Evolutionary conservation across 2,888 invertebrate species (phyloP).

Genomic region (Hirtodrosophila alboralis): DNA sequence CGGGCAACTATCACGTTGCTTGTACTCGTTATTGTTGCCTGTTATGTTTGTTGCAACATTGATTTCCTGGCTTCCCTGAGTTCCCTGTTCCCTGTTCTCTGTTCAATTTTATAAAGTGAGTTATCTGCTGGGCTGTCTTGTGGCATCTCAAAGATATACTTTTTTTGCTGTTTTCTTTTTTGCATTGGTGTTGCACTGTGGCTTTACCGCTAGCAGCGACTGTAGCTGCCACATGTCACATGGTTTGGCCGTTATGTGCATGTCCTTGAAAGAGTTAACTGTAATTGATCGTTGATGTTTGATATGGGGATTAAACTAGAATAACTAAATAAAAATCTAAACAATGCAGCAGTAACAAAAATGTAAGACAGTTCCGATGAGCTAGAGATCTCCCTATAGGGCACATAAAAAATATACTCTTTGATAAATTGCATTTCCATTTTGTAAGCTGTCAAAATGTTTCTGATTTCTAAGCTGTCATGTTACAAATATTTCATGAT

Average conservation of each 20-base stretch:
- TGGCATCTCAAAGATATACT: conserved; percentile 32
- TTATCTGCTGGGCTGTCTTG: conserved; percentile 71
- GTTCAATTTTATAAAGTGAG: conserved; percentile 70
- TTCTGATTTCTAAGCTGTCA: conserved; percentile 14
- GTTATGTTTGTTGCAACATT: conserved; percentile 53
- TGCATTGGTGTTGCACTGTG: conserved; percentile 31
- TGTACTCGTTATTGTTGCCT: conserved; percentile 78
- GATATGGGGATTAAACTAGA: background rate
- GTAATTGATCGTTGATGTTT: conserved; percentile 46
- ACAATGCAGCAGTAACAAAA: no score
- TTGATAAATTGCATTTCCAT: background rate
- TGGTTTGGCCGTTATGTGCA: conserved; percentile 52
- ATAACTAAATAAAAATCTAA: no score
- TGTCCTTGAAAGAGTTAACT: conserved; percentile 74
- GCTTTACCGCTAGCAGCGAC: conserved; percentile 58
- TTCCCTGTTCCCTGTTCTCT: conserved; percentile 33
- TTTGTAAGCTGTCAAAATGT: conserved; percentile 13
- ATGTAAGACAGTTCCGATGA: no score
- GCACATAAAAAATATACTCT: background rate
- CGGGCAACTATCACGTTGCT: conserved; percentile 70
- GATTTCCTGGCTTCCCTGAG: conserved; percentile 20
- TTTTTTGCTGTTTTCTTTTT: conserved; percentile 38
- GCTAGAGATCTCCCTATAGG: no score
- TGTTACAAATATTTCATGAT: conserved; percentile 35
- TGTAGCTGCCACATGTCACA: conserved; percentile 60